Base-by-base conservation (phyloP, 2,888 invertebrate genomes). In the Chaetoderma sp. region DNA sequence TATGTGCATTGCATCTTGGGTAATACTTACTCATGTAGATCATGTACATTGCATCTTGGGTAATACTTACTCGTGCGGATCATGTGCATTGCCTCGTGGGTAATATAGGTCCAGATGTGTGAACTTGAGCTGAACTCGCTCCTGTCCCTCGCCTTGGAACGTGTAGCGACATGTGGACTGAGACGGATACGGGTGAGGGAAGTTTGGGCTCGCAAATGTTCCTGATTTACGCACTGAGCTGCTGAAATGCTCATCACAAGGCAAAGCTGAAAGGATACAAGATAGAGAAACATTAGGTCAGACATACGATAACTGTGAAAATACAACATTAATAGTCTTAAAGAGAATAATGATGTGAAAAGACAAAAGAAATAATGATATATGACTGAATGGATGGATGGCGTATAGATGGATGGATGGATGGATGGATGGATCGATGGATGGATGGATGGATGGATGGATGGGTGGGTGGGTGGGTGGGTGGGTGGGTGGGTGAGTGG, bases 161-260 rank as follows among this genome's bases (percentile, higher is more conserved):
- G 92, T 92, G 89, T 93, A 94, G 61, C 93, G 90, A 84, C 94
- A 94, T 87, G 91, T 91, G 82, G 92, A 89, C 78, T 91, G 90
- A 63, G 90, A 85, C 4, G 92, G 91, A 87, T 94, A 94, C 54
- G 91, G 90, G 65, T 90, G 90, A 4, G 94, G 94, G 87, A 91
- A 93, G 87, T 93, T 91, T n/a, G 94, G 94, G 79, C 93, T 93
- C 84, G 90, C 91, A 88, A 94, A 94, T 45, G 90, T 91, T 71
- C 93, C 94, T 59, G 78, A 74, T 62, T 77, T 77, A 47, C 65
- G 63, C 13, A 56, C 65, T 27, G 61, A 61, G 63, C 79, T 78
- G 58, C 69, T 68, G 49, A 77, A 77, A 50, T 70, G 72, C 42
- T 73, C 57, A 56, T 72, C 76, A 68, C 82, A 82, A n/a, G 73